Percentiles rank a stretch among this genome's conserved stretches.
These are phyloP conservation scores for Grantiella picta DNA, from an alignment of 2,113 vertebrate genomes.

Conservation along the genomic window DNA sequence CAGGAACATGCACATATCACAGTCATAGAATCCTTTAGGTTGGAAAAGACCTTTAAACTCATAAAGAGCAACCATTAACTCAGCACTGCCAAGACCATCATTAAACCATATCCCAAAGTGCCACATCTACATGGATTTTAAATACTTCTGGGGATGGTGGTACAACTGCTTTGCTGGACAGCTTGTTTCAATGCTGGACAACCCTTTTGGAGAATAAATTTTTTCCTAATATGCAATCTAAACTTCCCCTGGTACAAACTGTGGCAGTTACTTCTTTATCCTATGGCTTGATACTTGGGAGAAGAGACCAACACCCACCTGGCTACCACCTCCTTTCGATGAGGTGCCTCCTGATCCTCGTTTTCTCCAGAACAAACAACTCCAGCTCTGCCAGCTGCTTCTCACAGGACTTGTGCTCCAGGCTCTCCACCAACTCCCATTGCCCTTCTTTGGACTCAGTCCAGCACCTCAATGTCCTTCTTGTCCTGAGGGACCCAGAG, in stretches of 20 bases:
- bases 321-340: background rate
- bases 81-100: too few species aligned
- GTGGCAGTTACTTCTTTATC: background rate
- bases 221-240: background rate
- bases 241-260: background rate
- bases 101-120: background rate
- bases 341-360: background rate
- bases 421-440: background rate
- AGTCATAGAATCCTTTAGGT: background rate
- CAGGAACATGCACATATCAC: background rate
- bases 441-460: fast-evolving
- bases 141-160: background rate
- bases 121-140: background rate
- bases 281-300: background rate
- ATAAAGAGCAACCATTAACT: background rate
- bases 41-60: background rate
- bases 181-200: background rate
- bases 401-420: background rate
- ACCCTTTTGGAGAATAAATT: background rate
- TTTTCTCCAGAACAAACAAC: background rate
- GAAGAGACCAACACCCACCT: background rate
- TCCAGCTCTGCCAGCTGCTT: background rate
- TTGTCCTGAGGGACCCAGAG: too few species aligned
- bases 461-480: background rate
- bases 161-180: background rate